Evolutionary conservation across 2,888 invertebrate species (phyloP), one percentile per base, ranked within the genome.

Genomic region (Apamea sordens): DNA sequence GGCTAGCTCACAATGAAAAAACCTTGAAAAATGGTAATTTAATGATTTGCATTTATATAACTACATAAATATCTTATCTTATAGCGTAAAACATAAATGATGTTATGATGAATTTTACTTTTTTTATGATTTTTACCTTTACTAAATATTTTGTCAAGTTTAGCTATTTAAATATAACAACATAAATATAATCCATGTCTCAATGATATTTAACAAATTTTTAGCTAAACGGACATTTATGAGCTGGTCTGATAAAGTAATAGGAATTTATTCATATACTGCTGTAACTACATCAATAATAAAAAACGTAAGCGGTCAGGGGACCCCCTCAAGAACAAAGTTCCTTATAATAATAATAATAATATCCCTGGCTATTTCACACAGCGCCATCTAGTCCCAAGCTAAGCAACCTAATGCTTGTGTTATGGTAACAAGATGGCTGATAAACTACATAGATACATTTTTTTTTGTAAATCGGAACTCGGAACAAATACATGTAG

Each of bases 31-130:
- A 69, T 3, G 41, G 56, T 59, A n/a, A 18, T 56, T 11, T 15
- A 15, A 73, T 81, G 59, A 73, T 81, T 82, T 61, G 65, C 50
- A 67, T 61, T 74, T 53, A n/a, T 44, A 24, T 50, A 50, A 80
- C 64, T 73, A 61, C 24, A 8, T 44, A 59, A 13, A 24, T 28
- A 50, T 80, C 80, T 80, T 78, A 71, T 80, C 77, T 18, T 50
- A 32, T 7, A 53, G 21, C 21, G 0, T 44, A 15, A 32, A 59
- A 70, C 70, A 70, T 7, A 4, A 28, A 47, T n/a, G 28, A 18
- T 32, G 3, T 18, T 21, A 8, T n/a, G n/a, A 47, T 11, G 15
- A 47, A 56, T 50, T 50, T 18, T 15, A 11, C 0, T 3, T n/a
- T 77, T 47, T 77, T 77, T n/a, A n/a, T 53, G 32, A 0, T 56